These are phyloP conservation scores for Chymomyza procnemis DNA, from an alignment of 2,888 invertebrate species.

Conservation along the genomic window DNA sequence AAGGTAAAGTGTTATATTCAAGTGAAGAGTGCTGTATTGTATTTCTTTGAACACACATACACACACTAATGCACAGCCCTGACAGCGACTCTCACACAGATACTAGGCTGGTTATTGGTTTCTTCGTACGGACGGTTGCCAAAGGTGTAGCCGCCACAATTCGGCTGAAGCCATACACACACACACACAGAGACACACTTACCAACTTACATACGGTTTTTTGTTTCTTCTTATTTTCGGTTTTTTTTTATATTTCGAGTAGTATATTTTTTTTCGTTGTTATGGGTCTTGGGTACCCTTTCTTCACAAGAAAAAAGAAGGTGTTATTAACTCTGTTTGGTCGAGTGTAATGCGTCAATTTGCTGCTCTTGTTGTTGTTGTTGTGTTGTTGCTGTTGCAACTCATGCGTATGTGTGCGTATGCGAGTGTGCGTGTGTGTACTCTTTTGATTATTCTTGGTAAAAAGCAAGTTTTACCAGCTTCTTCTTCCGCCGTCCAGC, in stretches of 20 bases:
- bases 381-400: conserved; percentile 30
- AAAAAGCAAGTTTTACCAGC: conserved; percentile 70
- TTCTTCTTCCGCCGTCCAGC: conserved; percentile 53
- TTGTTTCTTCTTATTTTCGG: conserved; percentile 43
- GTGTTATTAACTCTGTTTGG: conserved; percentile 65
- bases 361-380: conserved; percentile 34
- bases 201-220: conserved; percentile 23
- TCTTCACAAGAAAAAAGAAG: conserved; percentile 64
- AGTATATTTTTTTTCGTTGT: conserved; percentile 6
- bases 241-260: conserved; percentile 31
- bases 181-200: too few species aligned
- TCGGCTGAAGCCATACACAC: conserved; percentile 44
- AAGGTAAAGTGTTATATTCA: too few species aligned
- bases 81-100: too few species aligned
- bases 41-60: not conserved
- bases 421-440: conserved; percentile 39
- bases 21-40: too few species aligned
- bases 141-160: conserved; percentile 41
- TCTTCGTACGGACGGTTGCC: conserved; percentile 29
- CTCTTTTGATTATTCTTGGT: conserved; percentile 64
- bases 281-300: conserved; percentile 44
- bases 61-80: too few species aligned
- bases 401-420: conserved; percentile 2
- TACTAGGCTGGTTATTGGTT: not conserved
- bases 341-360: conserved; percentile 43